Conservation (phyloP, 2,888 invertebrate genomes). For the Cyclophora albipunctata region DNA sequence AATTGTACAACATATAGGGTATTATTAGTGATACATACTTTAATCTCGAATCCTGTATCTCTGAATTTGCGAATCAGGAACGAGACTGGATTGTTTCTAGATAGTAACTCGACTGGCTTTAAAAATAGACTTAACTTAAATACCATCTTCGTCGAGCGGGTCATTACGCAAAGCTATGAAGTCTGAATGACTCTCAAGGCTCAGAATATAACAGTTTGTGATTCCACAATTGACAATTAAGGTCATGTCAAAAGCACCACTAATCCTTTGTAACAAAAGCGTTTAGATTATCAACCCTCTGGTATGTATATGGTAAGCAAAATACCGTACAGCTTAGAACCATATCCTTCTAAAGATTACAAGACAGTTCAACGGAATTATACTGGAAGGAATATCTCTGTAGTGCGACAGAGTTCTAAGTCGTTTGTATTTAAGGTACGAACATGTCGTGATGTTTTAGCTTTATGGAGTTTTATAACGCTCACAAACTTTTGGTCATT, state of each 20-base stretch:
- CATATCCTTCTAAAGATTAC: no score
- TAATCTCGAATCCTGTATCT: no score
- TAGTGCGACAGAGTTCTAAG: no score
- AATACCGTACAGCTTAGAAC: no score
- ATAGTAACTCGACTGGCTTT: no score
- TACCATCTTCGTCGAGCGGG: no score
- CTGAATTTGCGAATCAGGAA: neutral
- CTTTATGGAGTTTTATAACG: constrained; percentile 57
- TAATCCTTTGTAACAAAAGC: constrained; percentile 53
- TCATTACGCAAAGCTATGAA: constrained; percentile 1
- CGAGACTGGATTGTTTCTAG: neutral
- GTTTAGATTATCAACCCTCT: constrained; percentile 61
- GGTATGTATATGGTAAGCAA: constrained; percentile 5
- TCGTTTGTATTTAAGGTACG: constrained; percentile 14
- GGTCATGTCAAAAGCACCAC: constrained; percentile 30
- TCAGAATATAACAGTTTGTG: constrained; percentile 26
- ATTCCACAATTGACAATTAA: constrained; percentile 50
- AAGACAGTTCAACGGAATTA: no score
- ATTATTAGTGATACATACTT: no score
- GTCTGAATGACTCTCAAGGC: constrained; percentile 6
- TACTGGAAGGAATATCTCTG: no score
- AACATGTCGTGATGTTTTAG: constrained; percentile 57
- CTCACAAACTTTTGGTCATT: constrained; percentile 50
- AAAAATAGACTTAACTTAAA: no score
- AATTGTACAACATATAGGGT: no score